Base-by-base conservation (phyloP, 2,113 vertebrate genomes). In the Hippocampus mohnikei region DNA sequence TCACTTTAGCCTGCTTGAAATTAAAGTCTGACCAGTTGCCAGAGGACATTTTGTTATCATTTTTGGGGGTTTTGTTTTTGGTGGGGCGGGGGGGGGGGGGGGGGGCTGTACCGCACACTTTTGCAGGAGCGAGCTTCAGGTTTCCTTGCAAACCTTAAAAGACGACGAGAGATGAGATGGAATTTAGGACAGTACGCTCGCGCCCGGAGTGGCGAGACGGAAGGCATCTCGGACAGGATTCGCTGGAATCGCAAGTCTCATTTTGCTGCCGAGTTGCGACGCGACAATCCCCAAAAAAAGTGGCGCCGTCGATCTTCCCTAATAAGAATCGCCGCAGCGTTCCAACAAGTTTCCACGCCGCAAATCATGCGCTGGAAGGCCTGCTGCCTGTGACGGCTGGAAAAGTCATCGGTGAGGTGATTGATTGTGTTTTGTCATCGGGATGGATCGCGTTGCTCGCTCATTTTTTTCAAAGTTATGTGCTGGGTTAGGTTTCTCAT, bases 301-400 rank as follows among this genome's bases (percentile, higher is more conserved):
- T 33, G 58, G 58, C 58, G 27, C 33, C 58, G 3, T 1, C 27
- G 2, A 60, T 60, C 27, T 37, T 8, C 58, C 37, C 58, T 33
- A 60, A 29, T 60, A 33, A 60, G 58, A 33, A 11, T 60, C 15
- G 1, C 20, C 16, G 15, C 8, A 20, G 58, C 27, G 6, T 37
- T 60, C 58, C 58, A 60, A 33, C 27, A 60, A 60, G 58, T 60
- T 60, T 60, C 58, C 58, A 60, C 8, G 58, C 58, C 16, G 15
- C 16, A 60, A 33, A 33, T 60, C 58, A 60, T 20, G 58, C 20
- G 58, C 58, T 60, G 58, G 58, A 60, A 29, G 33, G n/a, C 33
- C 33, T 27, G 27, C 3, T 33, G 12, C 33, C 58, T 60, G 27
- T 60, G 58, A 60, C 58, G 37, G 58, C 58, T 60, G 58, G 58